Evolutionary conservation across 2,113 vertebrate species (phyloP).

Genomic region (Hemicordylus capensis): DNA sequence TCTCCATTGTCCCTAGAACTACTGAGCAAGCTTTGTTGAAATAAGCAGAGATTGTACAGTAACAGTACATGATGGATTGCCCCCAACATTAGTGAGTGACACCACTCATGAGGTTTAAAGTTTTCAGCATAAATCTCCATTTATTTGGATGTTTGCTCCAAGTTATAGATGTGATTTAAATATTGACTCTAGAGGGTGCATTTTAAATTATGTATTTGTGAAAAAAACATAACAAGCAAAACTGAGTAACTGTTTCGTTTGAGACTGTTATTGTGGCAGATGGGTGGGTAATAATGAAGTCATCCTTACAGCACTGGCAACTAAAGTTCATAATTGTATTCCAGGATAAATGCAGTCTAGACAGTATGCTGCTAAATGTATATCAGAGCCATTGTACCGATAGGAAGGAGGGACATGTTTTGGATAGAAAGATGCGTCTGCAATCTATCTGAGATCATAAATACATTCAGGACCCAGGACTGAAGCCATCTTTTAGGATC

Average conservation of each 20-base stretch:
- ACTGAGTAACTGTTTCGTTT: too few relatives aligned
- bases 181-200: too few relatives aligned
- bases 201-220: too few relatives aligned
- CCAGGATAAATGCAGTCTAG: background rate
- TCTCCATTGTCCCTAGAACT: too few relatives aligned
- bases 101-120: background rate
- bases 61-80: background rate
- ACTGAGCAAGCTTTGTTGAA: background rate
- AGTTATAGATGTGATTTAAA: background rate
- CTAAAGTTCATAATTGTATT: background rate
- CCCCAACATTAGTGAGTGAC: background rate
- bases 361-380: background rate
- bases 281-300: background rate
- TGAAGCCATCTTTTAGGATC: background rate
- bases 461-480: background rate
- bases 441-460: background rate
- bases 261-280: background rate
- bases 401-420: background rate
- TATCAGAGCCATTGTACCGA: conserved; percentile 21
- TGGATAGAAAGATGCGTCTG: background rate
- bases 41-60: background rate
- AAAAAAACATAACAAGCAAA: background rate
- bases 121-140: background rate
- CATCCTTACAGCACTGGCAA: background rate
- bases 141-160: background rate